Percentiles rank a stretch among this genome's conserved stretches.
phyloP scores from a whole-genome alignment of 2,888 invertebrate species.

The Tholera decimalis region DNA sequence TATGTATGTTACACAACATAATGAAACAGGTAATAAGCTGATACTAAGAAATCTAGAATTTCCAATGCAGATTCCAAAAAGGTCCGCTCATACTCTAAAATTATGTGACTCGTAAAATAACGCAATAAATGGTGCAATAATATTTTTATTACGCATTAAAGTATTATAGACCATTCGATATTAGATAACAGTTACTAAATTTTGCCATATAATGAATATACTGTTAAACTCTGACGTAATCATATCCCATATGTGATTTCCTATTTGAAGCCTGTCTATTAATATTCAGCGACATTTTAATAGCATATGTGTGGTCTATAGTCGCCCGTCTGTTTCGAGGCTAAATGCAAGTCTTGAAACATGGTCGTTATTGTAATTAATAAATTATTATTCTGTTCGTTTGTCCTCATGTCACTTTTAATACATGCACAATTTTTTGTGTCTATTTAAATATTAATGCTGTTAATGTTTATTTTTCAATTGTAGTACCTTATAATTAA shows the following conservation, averaged over 20 bases:
- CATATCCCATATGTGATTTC: constrained; percentile 28
- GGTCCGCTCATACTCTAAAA: constrained; percentile 25
- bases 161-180: constrained; percentile 14
- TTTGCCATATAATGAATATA: constrained; percentile 29
- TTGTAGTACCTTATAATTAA: constrained; percentile 5
- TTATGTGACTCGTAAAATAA: constrained; percentile 27
- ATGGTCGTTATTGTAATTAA: constrained; percentile 53
- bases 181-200: constrained; percentile 48
- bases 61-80: constrained; percentile 10
- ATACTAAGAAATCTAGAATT: constrained; percentile 11
- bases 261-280: constrained; percentile 22
- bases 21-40: background rate
- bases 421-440: constrained; percentile 43
- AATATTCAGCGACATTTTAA: constrained; percentile 57
- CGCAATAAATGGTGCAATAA: constrained; percentile 6
- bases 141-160: constrained; percentile 41
- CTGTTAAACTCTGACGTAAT: constrained; percentile 38
- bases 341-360: constrained; percentile 15
- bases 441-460: constrained; percentile 16
- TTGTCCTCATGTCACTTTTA: constrained; percentile 40
- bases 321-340: constrained; percentile 28
- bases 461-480: constrained; percentile 23
- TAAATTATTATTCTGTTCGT: constrained; percentile 57
- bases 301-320: constrained; percentile 15
- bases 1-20: background rate